phyloP scores from a whole-genome alignment of 1,140 invertebrate genomes.

The Armadillidium nasatum region DNA sequence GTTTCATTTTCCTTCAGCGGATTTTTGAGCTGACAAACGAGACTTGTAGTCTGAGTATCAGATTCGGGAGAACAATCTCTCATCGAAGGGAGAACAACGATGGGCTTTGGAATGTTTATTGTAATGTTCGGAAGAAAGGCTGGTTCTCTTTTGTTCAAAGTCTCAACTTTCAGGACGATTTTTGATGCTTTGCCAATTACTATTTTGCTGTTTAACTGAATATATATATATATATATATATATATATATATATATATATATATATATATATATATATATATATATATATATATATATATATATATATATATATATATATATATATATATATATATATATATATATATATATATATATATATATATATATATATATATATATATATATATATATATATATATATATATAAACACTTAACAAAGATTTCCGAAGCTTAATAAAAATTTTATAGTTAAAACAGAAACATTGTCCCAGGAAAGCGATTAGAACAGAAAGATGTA shows the following conservation, averaged over 20 bases:
- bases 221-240: slow-evolving; percentile 17
- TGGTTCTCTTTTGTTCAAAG: slow-evolving; percentile 21
- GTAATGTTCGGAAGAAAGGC: slow-evolving; percentile 30
- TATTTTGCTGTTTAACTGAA: neutral
- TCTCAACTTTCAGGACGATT: slow-evolving; percentile 19
- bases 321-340: neutral
- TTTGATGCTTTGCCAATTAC: neutral
- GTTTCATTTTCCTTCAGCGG: neutral
- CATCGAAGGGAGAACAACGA: neutral
- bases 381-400: neutral
- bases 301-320: slow-evolving; percentile 12
- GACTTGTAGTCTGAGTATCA: neutral
- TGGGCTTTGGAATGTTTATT: neutral
- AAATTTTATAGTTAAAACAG: no score
- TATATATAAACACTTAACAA: no score
- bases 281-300: neutral
- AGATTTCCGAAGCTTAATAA: no score
- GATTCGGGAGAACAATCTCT: neutral
- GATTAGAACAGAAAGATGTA: no score
- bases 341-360: neutral
- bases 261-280: slow-evolving; percentile 19
- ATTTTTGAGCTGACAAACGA: neutral
- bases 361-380: neutral
- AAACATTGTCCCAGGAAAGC: no score
- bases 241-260: slow-evolving; percentile 25